Percentiles rank a stretch among this genome's conserved stretches.
phyloP scores from a whole-genome alignment of 2,888 invertebrate species.

The Caradrina clavipalpis region DNA sequence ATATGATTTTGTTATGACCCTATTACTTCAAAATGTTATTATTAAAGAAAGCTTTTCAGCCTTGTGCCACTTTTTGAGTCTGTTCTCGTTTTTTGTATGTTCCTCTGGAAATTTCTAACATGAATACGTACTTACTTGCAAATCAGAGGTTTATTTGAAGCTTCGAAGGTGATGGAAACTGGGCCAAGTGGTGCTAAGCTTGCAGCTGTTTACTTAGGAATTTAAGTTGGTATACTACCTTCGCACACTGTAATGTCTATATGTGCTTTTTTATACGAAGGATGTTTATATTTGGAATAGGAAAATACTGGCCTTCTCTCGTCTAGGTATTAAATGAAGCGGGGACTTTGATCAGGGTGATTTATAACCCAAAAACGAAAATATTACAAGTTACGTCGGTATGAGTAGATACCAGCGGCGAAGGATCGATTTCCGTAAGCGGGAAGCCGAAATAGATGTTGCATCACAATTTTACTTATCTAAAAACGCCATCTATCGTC shows the following conservation, averaged over 20 bases:
- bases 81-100: constrained; percentile 19
- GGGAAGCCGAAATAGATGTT: no score
- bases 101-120: constrained; percentile 32
- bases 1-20: no score
- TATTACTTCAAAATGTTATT: no score
- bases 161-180: constrained; percentile 58
- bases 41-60: neutral
- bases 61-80: constrained; percentile 48
- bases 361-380: no score
- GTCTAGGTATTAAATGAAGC: neutral
- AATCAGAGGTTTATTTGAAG: constrained; percentile 54
- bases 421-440: no score
- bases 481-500: no score
- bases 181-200: constrained; percentile 54
- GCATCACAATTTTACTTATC: no score
- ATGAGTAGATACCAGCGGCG: no score
- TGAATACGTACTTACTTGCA: constrained; percentile 36
- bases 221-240: constrained; percentile 1
- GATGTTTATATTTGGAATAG: neutral
- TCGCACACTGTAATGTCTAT: neutral
- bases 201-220: constrained; percentile 18
- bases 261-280: neutral
- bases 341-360: neutral
- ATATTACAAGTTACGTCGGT: no score
- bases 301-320: neutral